Evolutionary conservation across 2,888 invertebrate species (phyloP).

Genomic region (Amblyjoppa fuscipennis): DNA sequence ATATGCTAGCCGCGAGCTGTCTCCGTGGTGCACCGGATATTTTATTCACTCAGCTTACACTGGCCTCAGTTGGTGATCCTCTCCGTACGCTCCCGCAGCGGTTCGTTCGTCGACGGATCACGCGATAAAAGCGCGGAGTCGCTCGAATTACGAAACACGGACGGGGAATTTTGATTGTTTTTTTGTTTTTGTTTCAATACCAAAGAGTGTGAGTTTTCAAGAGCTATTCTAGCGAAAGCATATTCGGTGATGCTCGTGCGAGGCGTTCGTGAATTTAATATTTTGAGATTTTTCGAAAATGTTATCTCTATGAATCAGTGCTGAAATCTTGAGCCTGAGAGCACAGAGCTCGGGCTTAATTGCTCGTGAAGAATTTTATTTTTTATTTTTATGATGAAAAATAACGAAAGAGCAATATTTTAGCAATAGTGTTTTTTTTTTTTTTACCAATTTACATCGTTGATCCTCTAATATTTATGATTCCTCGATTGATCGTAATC

Average conservation of each 20-base stretch:
- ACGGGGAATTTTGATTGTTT: not conserved
- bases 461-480: not conserved
- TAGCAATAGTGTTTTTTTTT: not conserved
- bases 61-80: not conserved
- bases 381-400: not conserved
- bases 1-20: conserved; percentile 57
- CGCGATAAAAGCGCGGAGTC: not conserved
- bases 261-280: too few relatives aligned
- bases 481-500: conserved; percentile 8
- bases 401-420: not conserved
- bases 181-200: not conserved
- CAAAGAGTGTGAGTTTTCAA: not conserved
- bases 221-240: too few relatives aligned
- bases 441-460: not conserved
- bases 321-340: too few relatives aligned
- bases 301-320: too few relatives aligned
- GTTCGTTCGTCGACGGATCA: not conserved
- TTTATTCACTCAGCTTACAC: conserved; percentile 50
- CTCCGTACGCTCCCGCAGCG: not conserved
- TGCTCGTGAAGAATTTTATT: too few relatives aligned
- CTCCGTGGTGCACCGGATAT: conserved; percentile 54
- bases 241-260: too few relatives aligned
- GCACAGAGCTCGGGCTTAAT: too few relatives aligned
- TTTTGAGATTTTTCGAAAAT: too few relatives aligned
- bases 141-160: not conserved